Conservation (phyloP, 2,888 invertebrate species). For the Conops quadrifasciatus region DNA sequence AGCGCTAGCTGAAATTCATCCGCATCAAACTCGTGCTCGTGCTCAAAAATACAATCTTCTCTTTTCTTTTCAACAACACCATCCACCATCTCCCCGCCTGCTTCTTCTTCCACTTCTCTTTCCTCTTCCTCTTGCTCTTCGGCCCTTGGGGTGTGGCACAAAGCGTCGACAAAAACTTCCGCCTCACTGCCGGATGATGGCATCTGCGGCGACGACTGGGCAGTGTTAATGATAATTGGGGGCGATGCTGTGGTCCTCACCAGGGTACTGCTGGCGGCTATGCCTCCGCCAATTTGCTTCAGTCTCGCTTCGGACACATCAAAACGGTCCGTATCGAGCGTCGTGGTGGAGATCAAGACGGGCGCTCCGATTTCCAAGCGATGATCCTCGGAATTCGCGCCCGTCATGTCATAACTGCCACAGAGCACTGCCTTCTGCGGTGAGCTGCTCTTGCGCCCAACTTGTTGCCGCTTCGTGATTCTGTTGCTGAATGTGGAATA, state of each 20-base stretch:
- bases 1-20: constrained; percentile 44
- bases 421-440: constrained; percentile 55
- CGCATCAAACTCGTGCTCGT: constrained; percentile 40
- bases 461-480: constrained; percentile 57
- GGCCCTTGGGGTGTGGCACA: constrained; percentile 52
- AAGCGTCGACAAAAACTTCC: constrained; percentile 61
- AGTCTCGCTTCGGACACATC: constrained; percentile 58
- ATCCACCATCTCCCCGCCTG: constrained; percentile 25
- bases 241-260: constrained; percentile 34
- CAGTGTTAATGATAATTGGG: constrained; percentile 15
- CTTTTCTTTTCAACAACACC: not conserved
- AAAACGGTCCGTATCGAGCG: constrained; percentile 60
- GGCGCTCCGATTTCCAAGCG: constrained; percentile 64
- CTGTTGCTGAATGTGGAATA: constrained; percentile 62
- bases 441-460: constrained; percentile 53
- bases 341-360: constrained; percentile 63
- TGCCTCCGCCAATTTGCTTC: constrained; percentile 57
- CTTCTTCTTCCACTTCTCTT: constrained; percentile 16
- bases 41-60: not conserved
- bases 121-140: constrained; percentile 28
- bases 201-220: constrained; percentile 44
- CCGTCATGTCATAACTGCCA: constrained; percentile 65
- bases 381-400: constrained; percentile 61
- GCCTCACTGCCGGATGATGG: constrained; percentile 58
- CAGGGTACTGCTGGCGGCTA: constrained; percentile 47